phyloP scores from a whole-genome alignment of 2,797 vertebrate species.

The Babyrousa celebensis region DNA sequence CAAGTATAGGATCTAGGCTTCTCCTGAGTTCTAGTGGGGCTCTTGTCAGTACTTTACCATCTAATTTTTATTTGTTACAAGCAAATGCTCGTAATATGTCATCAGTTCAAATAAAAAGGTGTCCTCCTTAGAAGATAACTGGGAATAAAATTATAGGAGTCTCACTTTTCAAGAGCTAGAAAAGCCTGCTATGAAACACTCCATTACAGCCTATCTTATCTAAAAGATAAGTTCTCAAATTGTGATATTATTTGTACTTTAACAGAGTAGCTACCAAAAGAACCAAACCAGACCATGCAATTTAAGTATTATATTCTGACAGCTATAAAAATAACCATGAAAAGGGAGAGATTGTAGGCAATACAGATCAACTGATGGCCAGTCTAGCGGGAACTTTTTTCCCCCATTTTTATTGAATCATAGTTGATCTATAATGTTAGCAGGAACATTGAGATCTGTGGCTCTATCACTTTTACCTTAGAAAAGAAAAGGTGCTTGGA shows the following conservation, averaged over 20 bases:
- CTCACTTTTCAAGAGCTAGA: background rate
- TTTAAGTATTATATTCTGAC: background rate
- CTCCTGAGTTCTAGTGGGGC: slow-evolving; percentile 1
- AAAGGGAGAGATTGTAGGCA: background rate
- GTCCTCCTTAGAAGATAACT: background rate
- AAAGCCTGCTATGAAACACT: background rate
- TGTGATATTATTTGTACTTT: background rate
- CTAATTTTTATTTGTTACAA: slow-evolving; percentile 54
- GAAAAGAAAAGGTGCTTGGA: slow-evolving; percentile 25
- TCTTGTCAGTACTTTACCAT: background rate
- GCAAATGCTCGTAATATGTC: background rate
- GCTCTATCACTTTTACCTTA: background rate
- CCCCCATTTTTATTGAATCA: no score
- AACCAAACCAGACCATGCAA: background rate
- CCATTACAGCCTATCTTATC: background rate
- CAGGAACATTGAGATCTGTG: background rate
- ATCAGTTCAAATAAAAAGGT: background rate
- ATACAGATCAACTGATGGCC: background rate
- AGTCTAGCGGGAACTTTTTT: background rate
- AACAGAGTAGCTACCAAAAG: slow-evolving; percentile 24
- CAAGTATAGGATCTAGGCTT: background rate
- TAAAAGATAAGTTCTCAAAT: slow-evolving; percentile 41
- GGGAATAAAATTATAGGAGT: slow-evolving; percentile 9
- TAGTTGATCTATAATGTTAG: no score
- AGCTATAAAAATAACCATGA: background rate